Evolutionary conservation across 37 sponge, comb jelly and placozoan species (phyloP).

Genomic region (Agelas oroides): DNA sequence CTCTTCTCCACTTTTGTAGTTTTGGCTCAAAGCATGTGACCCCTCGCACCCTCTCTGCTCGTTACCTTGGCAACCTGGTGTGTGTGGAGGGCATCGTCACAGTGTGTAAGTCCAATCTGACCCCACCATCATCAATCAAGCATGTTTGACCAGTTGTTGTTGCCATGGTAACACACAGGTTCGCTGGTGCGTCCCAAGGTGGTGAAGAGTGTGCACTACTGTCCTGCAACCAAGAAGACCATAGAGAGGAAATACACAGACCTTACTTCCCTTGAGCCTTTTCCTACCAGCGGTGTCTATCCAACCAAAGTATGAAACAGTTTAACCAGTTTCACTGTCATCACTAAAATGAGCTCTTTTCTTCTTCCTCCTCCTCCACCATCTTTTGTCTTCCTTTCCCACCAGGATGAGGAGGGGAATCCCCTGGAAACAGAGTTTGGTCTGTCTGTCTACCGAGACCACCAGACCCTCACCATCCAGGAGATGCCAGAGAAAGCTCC

Average conservation of each 20-base stretch:
- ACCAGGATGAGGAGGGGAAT: constrained; percentile 95
- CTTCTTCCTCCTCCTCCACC: no score
- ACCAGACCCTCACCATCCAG: constrained; percentile 96
- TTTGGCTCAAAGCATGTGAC: constrained; percentile 95
- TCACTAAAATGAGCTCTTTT: no score
- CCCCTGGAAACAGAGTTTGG: constrained; percentile 99
- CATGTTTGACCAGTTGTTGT: neutral
- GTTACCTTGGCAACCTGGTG: constrained; percentile 85
- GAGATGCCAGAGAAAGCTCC: constrained; percentile 99
- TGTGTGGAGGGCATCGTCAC: constrained; percentile 99
- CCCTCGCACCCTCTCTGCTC: constrained; percentile 88
- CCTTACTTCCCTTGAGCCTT: constrained; percentile 92
- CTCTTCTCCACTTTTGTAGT: constrained; percentile 18
- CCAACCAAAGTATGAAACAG: constrained; percentile 79
- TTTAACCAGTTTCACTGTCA: no score
- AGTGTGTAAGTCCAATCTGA: constrained; percentile 65
- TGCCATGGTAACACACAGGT: constrained; percentile 20
- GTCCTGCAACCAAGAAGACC: constrained; percentile 96
- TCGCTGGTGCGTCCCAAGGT: constrained; percentile 93
- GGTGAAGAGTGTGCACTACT: constrained; percentile 98
- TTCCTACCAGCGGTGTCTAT: constrained; percentile 84
- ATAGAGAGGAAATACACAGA: constrained; percentile 95
- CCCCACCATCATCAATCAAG: neutral
- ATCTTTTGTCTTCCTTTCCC: no score
- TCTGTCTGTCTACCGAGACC: constrained; percentile 88